Evolutionary conservation across 1,140 invertebrate species (phyloP), one percentile per base, ranked within the genome.

Genomic region (Harlomillsia oculata): DNA sequence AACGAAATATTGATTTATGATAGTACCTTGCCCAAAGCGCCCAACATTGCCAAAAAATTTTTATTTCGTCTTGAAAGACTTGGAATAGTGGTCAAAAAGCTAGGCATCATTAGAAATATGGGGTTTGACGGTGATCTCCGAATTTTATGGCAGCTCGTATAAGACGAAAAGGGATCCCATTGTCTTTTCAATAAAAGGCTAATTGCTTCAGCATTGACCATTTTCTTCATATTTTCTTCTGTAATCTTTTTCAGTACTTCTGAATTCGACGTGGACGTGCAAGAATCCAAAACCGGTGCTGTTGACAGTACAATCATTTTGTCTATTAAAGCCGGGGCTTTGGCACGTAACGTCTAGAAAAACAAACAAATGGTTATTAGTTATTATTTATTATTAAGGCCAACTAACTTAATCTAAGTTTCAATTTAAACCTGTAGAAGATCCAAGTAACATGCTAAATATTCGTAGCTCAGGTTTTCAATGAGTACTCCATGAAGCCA

Each of bases 401-500:
- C 26, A 36, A 39, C 28, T 30, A 29, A 20, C 3, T 13, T 55
- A 37, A 55, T 28, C 44, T 5, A 49, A 39, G 23, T 9, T 39
- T 14, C 30, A 25, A 39, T 11, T 37, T 25, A 32, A 57, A 74
- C 76, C 71, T 78, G 78, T 49, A 92, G 68, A 30, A 89, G 82
- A 67, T 91, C 87, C 2, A 91, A 69, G 70, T 91, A 92, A 16
- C 79, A 78, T 4, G 79, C 76, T 49, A 90, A 71, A 67, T 85
- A 82, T n/a, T 77, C 72, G 8, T 77, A 71, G 60, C 69, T 72
- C 9, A 89, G 70, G 65, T 82, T 72, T 39, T 89, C 85, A 52
- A 87, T 74, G 5, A 92, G 68, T 9, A 84, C 69, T 39, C 74
- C 72, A 67, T 92, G 87, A 30, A 92, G 70, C 89, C 89, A 92